phyloP scores from a whole-genome alignment of 2,888 invertebrate genomes.

The Trissoscelio sp. region DNA sequence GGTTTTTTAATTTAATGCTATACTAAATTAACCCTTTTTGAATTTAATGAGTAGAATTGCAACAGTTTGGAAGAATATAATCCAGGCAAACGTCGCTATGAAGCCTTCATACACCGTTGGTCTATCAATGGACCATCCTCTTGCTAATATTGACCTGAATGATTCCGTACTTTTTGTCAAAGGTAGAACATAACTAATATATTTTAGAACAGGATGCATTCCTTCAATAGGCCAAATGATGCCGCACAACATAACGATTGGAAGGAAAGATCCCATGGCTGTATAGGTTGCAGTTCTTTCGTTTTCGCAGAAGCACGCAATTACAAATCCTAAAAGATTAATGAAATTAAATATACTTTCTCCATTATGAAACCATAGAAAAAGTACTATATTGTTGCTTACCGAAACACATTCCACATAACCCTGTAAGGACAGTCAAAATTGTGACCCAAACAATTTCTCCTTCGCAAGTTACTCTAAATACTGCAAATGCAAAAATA shows the following conservation, averaged over 20 bases:
- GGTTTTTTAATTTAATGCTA: not conserved
- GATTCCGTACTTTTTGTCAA: slow-evolving; percentile 95
- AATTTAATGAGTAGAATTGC: slow-evolving; percentile 92
- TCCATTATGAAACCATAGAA: too few relatives aligned
- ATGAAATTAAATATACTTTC: too few relatives aligned
- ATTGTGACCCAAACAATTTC: slow-evolving; percentile 89
- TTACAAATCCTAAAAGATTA: slow-evolving; percentile 88
- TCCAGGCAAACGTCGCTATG: slow-evolving; percentile 91
- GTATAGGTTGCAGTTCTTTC: slow-evolving; percentile 94
- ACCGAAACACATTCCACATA: slow-evolving; percentile 98
- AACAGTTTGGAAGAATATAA: slow-evolving; percentile 88
- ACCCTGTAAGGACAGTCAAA: slow-evolving; percentile 91
- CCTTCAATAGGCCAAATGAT: slow-evolving; percentile 98
- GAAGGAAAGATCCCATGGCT: slow-evolving; percentile 93
- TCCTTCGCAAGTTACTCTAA: slow-evolving; percentile 91
- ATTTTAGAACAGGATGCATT: slow-evolving; percentile 91
- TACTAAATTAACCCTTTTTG: slow-evolving; percentile 88
- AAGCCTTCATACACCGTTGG: slow-evolving; percentile 93
- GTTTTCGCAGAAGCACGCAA: slow-evolving; percentile 91
- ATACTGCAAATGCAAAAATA: slow-evolving; percentile 90
- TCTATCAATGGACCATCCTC: slow-evolving; percentile 91
- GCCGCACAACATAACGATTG: slow-evolving; percentile 93
- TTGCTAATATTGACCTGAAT: slow-evolving; percentile 90
- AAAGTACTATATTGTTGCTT: too few relatives aligned
- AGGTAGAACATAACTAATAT: slow-evolving; percentile 90